Percentiles rank a stretch among this genome's conserved stretches.
Conservation (phyloP, 2,113 vertebrate genomes). For the Dipodomys spectabilis region DNA sequence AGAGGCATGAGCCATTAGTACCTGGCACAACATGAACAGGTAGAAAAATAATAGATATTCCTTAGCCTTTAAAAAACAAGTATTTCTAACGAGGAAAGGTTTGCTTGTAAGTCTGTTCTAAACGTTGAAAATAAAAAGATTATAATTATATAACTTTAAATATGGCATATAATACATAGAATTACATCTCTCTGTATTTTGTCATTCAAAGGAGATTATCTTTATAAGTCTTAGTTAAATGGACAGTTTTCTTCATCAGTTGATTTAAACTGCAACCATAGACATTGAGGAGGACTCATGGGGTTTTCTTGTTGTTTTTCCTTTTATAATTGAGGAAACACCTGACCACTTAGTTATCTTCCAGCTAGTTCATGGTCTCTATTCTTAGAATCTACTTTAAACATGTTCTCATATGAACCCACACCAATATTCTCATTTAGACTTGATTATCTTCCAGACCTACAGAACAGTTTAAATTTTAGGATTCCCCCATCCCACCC, state of each 20-base stretch:
- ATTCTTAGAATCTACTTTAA: neutral
- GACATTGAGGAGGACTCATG: neutral
- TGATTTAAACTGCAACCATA: neutral
- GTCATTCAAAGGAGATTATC: neutral
- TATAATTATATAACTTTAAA: neutral
- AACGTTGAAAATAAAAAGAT: conserved; percentile 7
- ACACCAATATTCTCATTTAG: conserved; percentile 16
- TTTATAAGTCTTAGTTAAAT: conserved; percentile 34
- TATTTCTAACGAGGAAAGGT: conserved; percentile 36
- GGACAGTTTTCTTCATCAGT: conserved; percentile 5
- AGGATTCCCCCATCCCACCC: neutral
- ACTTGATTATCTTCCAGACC: neutral
- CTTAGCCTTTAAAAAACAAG: conserved; percentile 45
- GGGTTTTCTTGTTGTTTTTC: conserved; percentile 11
- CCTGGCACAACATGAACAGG: too few relatives aligned
- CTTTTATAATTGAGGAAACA: neutral
- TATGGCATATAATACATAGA: neutral
- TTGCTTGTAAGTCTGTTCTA: neutral
- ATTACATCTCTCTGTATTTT: neutral
- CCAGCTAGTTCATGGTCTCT: neutral
- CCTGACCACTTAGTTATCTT: neutral
- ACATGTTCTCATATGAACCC: neutral
- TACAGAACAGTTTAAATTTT: neutral
- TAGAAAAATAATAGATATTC: neutral
- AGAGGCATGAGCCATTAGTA: neutral